phyloP scores from a whole-genome alignment of 1,140 invertebrate species.

The Cyrtorhinus lividipennis region DNA sequence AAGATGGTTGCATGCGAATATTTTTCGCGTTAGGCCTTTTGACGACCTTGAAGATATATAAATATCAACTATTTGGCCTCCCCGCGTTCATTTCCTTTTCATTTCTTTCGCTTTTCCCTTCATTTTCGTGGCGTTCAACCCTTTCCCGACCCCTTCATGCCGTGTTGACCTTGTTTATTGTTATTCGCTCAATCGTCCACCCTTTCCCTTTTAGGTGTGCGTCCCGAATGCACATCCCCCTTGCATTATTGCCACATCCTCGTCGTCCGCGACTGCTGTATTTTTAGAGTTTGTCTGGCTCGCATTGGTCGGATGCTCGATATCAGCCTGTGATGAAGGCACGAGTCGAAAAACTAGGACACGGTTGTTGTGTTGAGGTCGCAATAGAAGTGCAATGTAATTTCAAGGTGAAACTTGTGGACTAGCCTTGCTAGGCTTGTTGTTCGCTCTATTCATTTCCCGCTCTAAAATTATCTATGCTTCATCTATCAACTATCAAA shows the following conservation, averaged over 20 bases:
- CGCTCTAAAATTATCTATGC: too few species aligned
- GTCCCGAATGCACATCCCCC: constrained; percentile 1
- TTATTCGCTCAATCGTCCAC: neutral
- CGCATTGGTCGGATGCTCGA: too few species aligned
- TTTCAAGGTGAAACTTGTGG: constrained; percentile 13
- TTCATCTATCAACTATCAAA: too few species aligned
- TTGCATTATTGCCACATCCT: neutral
- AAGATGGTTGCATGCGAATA: constrained; percentile 30
- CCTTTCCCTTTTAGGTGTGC: neutral
- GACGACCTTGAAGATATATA: constrained; percentile 25
- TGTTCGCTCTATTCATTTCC: too few species aligned
- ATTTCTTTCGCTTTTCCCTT: neutral
- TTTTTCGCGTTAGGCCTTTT: constrained; percentile 27
- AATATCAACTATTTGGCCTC: neutral
- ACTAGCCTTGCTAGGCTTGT: neutral
- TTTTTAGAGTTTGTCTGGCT: too few species aligned
- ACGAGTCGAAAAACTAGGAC: too few species aligned
- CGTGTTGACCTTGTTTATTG: neutral
- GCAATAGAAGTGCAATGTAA: constrained; percentile 6
- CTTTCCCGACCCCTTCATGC: too few species aligned
- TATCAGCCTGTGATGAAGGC: too few species aligned
- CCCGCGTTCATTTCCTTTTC: neutral
- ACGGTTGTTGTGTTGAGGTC: constrained; percentile 2
- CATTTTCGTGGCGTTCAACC: neutral
- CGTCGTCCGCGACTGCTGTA: neutral